Percentiles rank a stretch among this genome's conserved stretches.
Conservation (phyloP, 64 coral and sea anemone species). For the Stylophora pistillata region DNA sequence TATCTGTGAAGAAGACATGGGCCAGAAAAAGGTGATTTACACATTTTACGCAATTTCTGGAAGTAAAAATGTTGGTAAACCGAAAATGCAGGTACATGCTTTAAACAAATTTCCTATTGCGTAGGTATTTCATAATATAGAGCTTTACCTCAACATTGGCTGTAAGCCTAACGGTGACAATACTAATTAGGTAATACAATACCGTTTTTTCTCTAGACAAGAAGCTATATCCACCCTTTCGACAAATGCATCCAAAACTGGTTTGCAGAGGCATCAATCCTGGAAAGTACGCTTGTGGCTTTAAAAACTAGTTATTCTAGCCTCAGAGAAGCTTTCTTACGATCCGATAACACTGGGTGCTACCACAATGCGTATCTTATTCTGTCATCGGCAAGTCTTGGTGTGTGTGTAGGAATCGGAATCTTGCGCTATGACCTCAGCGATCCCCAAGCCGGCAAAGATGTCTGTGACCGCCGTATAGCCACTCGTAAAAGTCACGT, state of each 20-base stretch:
- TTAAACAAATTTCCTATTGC: neutral
- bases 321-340: conserved; percentile 28
- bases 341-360: conserved; percentile 32
- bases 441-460: conserved; percentile 51
- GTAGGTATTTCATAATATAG: neutral
- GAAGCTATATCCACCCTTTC: neutral
- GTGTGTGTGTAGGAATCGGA: conserved; percentile 5
- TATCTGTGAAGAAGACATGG: no score
- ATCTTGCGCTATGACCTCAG: conserved; percentile 27
- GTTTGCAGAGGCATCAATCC: conserved; percentile 24
- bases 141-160: neutral
- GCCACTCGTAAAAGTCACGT: no score
- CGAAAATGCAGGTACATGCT: neutral
- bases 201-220: neutral
- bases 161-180: conserved; percentile 13
- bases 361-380: conserved; percentile 22
- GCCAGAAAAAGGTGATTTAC: no score
- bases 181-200: neutral
- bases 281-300: neutral
- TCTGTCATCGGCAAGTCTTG: conserved; percentile 13
- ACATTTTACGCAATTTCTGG: no score
- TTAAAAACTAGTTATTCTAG: no score
- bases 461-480: no score
- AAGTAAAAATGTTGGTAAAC: no score
- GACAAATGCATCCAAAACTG: neutral